These are phyloP conservation scores for Varanus salvator DNA, from an alignment of 2,113 vertebrate species.

Conservation along the genomic window DNA sequence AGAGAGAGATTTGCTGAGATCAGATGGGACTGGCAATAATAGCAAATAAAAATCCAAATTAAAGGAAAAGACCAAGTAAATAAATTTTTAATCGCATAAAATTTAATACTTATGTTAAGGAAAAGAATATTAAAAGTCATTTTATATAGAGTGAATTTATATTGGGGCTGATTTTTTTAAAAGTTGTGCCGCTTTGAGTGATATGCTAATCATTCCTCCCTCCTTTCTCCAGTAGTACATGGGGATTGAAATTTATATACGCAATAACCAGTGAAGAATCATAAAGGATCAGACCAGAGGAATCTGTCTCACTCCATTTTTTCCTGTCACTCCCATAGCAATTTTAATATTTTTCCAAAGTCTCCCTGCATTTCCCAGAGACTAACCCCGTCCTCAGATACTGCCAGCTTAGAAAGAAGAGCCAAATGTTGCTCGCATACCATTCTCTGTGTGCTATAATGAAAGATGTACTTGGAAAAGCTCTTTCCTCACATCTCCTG, in stretches of 20 bases:
- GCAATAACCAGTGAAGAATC: slow-evolving; percentile 82
- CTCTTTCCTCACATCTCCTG: slow-evolving; percentile 52
- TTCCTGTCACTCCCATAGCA: slow-evolving; percentile 84
- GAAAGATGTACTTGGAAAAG: slow-evolving; percentile 65
- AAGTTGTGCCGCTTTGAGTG: slow-evolving; percentile 77
- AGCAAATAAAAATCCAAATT: slow-evolving; percentile 78
- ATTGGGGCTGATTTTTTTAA: slow-evolving; percentile 69
- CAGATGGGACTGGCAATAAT: slow-evolving; percentile 60
- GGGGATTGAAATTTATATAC: slow-evolving; percentile 84
- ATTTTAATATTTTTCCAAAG: slow-evolving; percentile 85
- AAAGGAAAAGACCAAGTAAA: slow-evolving; percentile 72
- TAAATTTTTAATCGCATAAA: slow-evolving; percentile 82
- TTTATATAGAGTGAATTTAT: slow-evolving; percentile 79
- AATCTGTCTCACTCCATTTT: slow-evolving; percentile 84
- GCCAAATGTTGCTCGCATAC: slow-evolving; percentile 56
- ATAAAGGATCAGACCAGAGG: slow-evolving; percentile 81
- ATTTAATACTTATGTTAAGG: slow-evolving; percentile 80
- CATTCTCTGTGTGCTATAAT: slow-evolving; percentile 66
- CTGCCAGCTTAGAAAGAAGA: slow-evolving; percentile 74
- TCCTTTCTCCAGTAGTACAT: slow-evolving; percentile 68
- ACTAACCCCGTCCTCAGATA: slow-evolving; percentile 84
- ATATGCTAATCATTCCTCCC: slow-evolving; percentile 78
- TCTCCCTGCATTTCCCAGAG: slow-evolving; percentile 81
- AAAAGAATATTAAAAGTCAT: slow-evolving; percentile 84
- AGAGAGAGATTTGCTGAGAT: slow-evolving; percentile 55